Evolutionary conservation across 1,140 invertebrate genomes (phyloP).

Genomic region (Drosophila persimilis): DNA sequence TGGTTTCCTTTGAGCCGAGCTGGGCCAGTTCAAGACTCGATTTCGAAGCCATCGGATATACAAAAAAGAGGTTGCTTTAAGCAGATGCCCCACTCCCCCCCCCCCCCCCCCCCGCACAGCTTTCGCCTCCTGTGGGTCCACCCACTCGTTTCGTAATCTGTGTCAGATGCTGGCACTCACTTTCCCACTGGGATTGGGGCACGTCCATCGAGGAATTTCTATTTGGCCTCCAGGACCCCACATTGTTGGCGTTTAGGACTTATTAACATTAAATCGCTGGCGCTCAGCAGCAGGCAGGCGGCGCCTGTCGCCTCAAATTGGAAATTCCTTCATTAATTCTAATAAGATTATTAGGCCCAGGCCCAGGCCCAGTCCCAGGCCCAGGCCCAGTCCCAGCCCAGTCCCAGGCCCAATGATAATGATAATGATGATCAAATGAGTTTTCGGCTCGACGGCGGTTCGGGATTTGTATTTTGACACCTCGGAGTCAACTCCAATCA

Average conservation of each 20-base stretch:
- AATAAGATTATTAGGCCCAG: slow-evolving; percentile 70
- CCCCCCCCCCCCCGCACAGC: background rate
- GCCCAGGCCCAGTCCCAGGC: too few relatives aligned
- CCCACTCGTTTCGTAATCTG: slow-evolving; percentile 58
- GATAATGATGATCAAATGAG: slow-evolving; percentile 53
- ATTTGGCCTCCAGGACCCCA: slow-evolving; percentile 63
- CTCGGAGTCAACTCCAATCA: slow-evolving; percentile 66
- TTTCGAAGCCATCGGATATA: too few relatives aligned
- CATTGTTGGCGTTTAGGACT: slow-evolving; percentile 67
- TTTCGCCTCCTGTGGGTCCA: background rate
- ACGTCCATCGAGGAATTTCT: slow-evolving; percentile 70
- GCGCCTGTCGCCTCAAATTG: slow-evolving; percentile 65
- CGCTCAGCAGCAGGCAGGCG: slow-evolving; percentile 18
- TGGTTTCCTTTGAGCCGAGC: too few relatives aligned
- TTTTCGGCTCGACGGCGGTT: slow-evolving; percentile 34
- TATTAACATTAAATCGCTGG: slow-evolving; percentile 78
- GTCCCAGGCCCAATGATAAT: too few relatives aligned
- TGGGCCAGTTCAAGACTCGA: too few relatives aligned
- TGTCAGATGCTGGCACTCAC: slow-evolving; percentile 51
- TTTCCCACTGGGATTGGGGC: slow-evolving; percentile 38
- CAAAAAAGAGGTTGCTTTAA: background rate
- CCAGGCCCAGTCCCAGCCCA: too few relatives aligned
- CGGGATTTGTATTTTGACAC: slow-evolving; percentile 68
- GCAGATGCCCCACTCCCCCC: background rate
- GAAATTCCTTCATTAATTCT: slow-evolving; percentile 78